Percentiles rank a stretch among this genome's conserved stretches.
Evolutionary conservation across 1,140 invertebrate genomes (phyloP).

Genomic region (Pseudomyrmex concolor): DNA sequence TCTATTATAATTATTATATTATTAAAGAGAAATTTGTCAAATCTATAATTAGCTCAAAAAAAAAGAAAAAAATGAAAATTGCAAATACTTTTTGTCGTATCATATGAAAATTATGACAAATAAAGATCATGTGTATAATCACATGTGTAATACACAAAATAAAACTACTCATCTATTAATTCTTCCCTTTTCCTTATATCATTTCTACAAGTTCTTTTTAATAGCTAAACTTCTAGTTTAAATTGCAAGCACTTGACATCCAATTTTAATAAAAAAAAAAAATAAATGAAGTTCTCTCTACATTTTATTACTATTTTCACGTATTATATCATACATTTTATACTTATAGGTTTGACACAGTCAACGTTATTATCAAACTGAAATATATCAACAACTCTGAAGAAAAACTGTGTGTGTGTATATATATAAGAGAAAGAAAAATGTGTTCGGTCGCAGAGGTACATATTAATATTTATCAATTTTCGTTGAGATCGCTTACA

Average conservation of each 20-base stretch:
- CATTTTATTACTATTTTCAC: conserved; percentile 15
- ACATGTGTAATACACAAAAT: not conserved
- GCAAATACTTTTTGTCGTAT: conserved; percentile 34
- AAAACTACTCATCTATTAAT: too few species aligned
- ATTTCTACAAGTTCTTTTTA: too few species aligned
- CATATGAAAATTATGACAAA: conserved; percentile 52
- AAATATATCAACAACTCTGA: not conserved
- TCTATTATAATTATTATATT: not conserved
- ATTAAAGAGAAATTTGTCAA: not conserved
- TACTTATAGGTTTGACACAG: not conserved
- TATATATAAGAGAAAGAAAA: not conserved
- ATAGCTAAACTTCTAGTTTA: too few species aligned
- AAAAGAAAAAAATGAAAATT: conserved; percentile 14
- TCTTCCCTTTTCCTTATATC: not conserved
- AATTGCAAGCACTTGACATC: too few species aligned
- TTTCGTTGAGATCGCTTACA: not conserved
- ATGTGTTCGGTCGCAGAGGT: conserved; percentile 6
- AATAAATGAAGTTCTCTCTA: not conserved
- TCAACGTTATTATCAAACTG: conserved; percentile 23
- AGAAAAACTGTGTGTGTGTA: not conserved
- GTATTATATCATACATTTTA: not conserved
- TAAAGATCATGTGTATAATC: conserved; percentile 22
- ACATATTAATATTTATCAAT: conserved; percentile 1
- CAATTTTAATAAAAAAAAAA: not conserved
- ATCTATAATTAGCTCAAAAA: not conserved